Evolutionary conservation across 2,888 invertebrate genomes (phyloP).

Genomic region (Trachelus tabidus): DNA sequence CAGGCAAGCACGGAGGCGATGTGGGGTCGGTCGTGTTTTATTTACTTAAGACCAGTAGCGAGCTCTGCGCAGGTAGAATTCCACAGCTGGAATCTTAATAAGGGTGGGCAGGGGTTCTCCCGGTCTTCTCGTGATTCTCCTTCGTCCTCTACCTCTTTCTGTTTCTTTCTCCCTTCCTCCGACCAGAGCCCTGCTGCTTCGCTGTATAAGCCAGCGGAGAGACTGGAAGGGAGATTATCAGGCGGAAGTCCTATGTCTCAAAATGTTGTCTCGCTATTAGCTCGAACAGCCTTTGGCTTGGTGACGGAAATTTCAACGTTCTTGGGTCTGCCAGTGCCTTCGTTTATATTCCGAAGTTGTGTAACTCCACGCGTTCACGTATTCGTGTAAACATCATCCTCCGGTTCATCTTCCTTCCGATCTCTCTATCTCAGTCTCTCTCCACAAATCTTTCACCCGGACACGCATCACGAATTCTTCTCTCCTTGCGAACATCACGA

Average conservation of each 20-base stretch:
- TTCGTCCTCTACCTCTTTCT: neutral
- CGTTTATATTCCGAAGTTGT: neutral
- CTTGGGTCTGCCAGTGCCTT: neutral
- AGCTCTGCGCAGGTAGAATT: conserved; percentile 64
- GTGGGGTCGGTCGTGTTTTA: conserved; percentile 61
- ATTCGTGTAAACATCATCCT: conserved; percentile 15
- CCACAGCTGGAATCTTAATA: conserved; percentile 65
- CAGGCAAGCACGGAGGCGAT: conserved; percentile 42
- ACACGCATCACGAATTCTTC: neutral
- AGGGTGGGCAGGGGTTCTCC: conserved; percentile 64
- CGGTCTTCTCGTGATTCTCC: conserved; percentile 2
- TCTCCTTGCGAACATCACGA: neutral
- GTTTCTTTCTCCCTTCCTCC: neutral
- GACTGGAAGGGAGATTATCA: conserved; percentile 25
- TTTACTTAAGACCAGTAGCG: conserved; percentile 66
- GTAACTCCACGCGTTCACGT: neutral
- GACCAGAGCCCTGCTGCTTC: neutral
- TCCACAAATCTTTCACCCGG: neutral
- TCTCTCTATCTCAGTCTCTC: conserved; percentile 13
- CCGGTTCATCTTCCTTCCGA: conserved; percentile 2
- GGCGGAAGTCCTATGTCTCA: conserved; percentile 24
- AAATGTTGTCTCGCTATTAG: neutral
- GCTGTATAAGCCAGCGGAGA: conserved; percentile 11
- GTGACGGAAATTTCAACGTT: neutral
- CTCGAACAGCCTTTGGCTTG: neutral